phyloP scores from a whole-genome alignment of 2,113 vertebrate species.

The Labeo catla region DNA sequence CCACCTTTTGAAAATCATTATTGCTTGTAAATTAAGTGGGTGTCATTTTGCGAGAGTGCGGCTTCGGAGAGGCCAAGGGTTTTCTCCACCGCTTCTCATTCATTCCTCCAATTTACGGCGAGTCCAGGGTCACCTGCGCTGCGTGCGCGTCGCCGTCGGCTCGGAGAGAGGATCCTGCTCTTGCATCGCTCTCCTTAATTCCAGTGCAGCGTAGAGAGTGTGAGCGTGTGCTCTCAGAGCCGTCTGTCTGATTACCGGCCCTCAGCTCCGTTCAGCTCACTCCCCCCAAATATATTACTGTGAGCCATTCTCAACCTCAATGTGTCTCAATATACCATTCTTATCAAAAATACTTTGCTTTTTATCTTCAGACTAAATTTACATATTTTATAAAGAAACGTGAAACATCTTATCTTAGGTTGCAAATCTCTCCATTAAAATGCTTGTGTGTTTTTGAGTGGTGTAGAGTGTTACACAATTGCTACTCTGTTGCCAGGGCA shows the following conservation, averaged over 20 bases:
- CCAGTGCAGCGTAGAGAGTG: slow-evolving; percentile 4
- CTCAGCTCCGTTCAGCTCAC: background rate
- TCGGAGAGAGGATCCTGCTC: slow-evolving; percentile 47
- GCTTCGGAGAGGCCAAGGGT: slow-evolving; percentile 58
- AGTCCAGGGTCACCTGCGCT: slow-evolving; percentile 16
- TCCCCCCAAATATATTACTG: background rate
- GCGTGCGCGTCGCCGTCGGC: too few relatives aligned
- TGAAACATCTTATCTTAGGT: background rate
- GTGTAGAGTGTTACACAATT: too few relatives aligned
- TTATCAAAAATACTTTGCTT: background rate
- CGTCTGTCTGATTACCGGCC: slow-evolving; percentile 23
- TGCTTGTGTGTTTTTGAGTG: background rate
- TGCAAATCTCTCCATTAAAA: background rate
- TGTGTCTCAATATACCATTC: background rate
- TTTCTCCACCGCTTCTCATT: slow-evolving; percentile 25
- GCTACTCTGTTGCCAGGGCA: too few relatives aligned
- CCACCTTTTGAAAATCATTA: slow-evolving; percentile 66
- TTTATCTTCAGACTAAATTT: background rate
- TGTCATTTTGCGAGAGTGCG: slow-evolving; percentile 47
- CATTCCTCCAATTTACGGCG: slow-evolving; percentile 21
- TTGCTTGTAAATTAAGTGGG: slow-evolving; percentile 63
- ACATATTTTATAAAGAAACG: background rate
- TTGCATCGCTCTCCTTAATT: slow-evolving; percentile 38
- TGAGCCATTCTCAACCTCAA: background rate
- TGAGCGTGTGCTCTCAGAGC: slow-evolving; percentile 5